phyloP scores from a whole-genome alignment of 2,797 vertebrate genomes.

The Nannoperca australis region DNA sequence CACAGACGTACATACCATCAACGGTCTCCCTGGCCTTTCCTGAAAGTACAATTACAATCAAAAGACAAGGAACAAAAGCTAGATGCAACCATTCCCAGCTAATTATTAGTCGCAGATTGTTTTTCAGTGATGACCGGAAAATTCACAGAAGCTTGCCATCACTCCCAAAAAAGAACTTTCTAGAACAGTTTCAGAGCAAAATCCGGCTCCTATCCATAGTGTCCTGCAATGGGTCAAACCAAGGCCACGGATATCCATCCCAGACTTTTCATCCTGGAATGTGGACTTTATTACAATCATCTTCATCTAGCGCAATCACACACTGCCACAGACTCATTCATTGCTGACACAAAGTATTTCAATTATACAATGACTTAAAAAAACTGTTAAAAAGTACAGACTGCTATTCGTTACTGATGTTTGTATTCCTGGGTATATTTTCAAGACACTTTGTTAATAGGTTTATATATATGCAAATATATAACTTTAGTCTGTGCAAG shows the following conservation, averaged over 20 bases:
- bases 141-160: conserved; percentile 70
- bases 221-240: conserved; percentile 70
- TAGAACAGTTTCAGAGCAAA: conserved; percentile 53
- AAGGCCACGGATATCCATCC: conserved; percentile 83
- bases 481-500: conserved; percentile 89
- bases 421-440: conserved; percentile 87
- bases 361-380: conserved; percentile 68
- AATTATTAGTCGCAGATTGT: conserved; percentile 44
- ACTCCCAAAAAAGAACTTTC: conserved; percentile 38
- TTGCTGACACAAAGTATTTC: conserved; percentile 65
- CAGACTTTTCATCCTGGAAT: conserved; percentile 80
- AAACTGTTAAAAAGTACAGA: conserved; percentile 77
- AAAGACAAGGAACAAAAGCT: conserved; percentile 72
- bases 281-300: conserved; percentile 83
- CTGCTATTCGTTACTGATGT: conserved; percentile 85
- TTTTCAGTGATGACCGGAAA: conserved; percentile 62
- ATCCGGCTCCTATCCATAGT: conserved; percentile 60
- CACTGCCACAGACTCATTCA: conserved; percentile 68
- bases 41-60: conserved; percentile 80
- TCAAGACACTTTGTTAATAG: conserved; percentile 90
- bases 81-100: conserved; percentile 60
- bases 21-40: conserved; percentile 72
- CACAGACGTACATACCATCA: conserved; percentile 76
- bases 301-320: conserved; percentile 68
- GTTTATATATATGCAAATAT: conserved; percentile 85